These are phyloP conservation scores for Encarsia formosa DNA, from an alignment of 2,888 invertebrate species.

Conservation along the genomic window DNA sequence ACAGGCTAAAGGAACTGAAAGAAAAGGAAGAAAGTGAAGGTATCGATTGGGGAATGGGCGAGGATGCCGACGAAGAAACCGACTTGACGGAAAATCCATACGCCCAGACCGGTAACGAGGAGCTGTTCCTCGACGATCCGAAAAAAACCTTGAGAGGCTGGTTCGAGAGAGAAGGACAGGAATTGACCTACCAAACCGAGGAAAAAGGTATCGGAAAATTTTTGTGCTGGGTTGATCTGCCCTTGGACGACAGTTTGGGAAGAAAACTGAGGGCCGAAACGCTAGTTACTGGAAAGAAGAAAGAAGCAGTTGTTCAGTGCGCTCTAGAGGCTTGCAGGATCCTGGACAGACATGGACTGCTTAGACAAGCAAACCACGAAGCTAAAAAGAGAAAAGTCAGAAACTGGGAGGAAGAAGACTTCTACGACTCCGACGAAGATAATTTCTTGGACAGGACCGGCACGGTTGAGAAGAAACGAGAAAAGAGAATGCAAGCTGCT, in stretches of 20 bases:
- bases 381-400: slow-evolving; percentile 74
- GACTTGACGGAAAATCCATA: slow-evolving; percentile 81
- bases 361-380: slow-evolving; percentile 83
- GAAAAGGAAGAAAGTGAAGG: slow-evolving; percentile 65
- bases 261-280: slow-evolving; percentile 79
- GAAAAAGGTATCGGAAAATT: slow-evolving; percentile 85
- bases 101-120: slow-evolving; percentile 78
- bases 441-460: slow-evolving; percentile 94
- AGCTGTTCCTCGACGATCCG: slow-evolving; percentile 88
- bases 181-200: slow-evolving; percentile 79
- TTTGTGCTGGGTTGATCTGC: slow-evolving; percentile 71
- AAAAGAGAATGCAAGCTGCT: slow-evolving; percentile 67
- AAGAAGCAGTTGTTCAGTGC: slow-evolving; percentile 88
- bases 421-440: slow-evolving; percentile 92
- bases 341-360: slow-evolving; percentile 80
- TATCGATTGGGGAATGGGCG: slow-evolving; percentile 93
- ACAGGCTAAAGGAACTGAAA: slow-evolving; percentile 52
- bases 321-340: slow-evolving; percentile 92
- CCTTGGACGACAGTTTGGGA: slow-evolving; percentile 74
- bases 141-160: slow-evolving; percentile 91
- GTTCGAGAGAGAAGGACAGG: slow-evolving; percentile 88
- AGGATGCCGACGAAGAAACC: slow-evolving; percentile 83
- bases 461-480: slow-evolving; percentile 80
- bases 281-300: slow-evolving; percentile 86
- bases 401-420: slow-evolving; percentile 84